phyloP scores from a whole-genome alignment of 2,797 vertebrate species.

The Chaunax sp. region DNA sequence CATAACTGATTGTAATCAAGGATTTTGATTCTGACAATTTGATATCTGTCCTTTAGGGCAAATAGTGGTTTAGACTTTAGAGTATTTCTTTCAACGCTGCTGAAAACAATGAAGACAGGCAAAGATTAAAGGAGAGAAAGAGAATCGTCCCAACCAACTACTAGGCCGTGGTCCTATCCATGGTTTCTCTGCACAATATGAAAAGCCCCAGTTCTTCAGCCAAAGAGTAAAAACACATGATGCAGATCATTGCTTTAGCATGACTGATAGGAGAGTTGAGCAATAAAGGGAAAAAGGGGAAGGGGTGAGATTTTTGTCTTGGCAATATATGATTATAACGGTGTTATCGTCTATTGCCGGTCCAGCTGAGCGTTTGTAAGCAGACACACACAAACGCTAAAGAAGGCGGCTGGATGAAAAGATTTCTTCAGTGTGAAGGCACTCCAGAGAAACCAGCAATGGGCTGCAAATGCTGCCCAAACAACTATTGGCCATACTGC shows the following conservation, averaged over 20 bases:
- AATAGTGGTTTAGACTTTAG: not conserved
- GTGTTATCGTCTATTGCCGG: conserved; percentile 3
- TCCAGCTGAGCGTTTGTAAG: conserved; percentile 20
- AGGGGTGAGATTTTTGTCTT: not conserved
- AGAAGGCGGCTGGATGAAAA: not conserved
- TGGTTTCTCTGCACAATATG: conserved; percentile 35
- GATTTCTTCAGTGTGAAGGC: conserved; percentile 65
- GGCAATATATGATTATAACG: conserved; percentile 2
- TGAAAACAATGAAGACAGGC: conserved; percentile 3
- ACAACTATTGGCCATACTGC: conserved; percentile 75
- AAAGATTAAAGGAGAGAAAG: not conserved
- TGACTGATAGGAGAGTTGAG: conserved; percentile 14
- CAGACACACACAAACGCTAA: conserved; percentile 13
- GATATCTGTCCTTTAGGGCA: not conserved
- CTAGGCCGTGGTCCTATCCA: conserved; percentile 14
- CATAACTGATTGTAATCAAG: not conserved
- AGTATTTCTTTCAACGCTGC: not conserved
- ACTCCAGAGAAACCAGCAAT: conserved; percentile 58
- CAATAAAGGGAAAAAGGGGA: not conserved
- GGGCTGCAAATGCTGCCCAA: conserved; percentile 61
- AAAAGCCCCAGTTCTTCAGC: conserved; percentile 34
- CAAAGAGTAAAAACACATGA: conserved; percentile 56
- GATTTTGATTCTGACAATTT: not conserved
- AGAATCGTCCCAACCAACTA: conserved; percentile 26
- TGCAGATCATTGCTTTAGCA: conserved; percentile 32